Conservation (phyloP, 1,140 invertebrate genomes). For the Hyles euphorbiae region DNA sequence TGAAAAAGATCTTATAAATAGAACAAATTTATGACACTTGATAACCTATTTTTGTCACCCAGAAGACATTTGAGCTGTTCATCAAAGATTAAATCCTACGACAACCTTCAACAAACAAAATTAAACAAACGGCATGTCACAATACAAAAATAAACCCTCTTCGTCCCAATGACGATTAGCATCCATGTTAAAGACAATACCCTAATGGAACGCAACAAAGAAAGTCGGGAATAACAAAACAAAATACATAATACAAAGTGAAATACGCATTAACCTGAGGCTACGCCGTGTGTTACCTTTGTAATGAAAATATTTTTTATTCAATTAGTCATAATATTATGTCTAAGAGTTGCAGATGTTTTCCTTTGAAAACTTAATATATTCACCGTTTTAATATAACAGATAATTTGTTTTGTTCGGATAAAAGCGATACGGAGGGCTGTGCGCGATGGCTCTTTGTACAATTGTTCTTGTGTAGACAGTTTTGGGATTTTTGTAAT, state of each 20-base stretch:
- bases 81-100: too few species aligned
- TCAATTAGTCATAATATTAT: constrained; percentile 47
- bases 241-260: constrained; percentile 41
- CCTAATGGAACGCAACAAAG: constrained; percentile 38
- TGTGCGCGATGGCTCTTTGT: too few species aligned
- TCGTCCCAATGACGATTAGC: constrained; percentile 31
- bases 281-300: constrained; percentile 27
- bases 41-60: too few species aligned
- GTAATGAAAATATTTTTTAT: constrained; percentile 47
- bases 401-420: too few species aligned
- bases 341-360: constrained; percentile 7
- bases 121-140: too few species aligned
- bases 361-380: constrained; percentile 5
- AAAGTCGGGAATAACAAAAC: constrained; percentile 28
- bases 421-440: too few species aligned
- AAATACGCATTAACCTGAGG: constrained; percentile 33
- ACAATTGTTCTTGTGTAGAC: too few species aligned
- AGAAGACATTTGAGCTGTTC: too few species aligned
- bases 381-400: background rate
- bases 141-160: background rate
- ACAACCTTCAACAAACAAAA: too few species aligned
- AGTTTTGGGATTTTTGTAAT: too few species aligned
- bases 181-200: constrained; percentile 45
- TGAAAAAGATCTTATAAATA: too few species aligned
- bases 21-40: too few species aligned